Base-by-base conservation (phyloP, 1,140 invertebrate species). In the Lineus longissimus region DNA sequence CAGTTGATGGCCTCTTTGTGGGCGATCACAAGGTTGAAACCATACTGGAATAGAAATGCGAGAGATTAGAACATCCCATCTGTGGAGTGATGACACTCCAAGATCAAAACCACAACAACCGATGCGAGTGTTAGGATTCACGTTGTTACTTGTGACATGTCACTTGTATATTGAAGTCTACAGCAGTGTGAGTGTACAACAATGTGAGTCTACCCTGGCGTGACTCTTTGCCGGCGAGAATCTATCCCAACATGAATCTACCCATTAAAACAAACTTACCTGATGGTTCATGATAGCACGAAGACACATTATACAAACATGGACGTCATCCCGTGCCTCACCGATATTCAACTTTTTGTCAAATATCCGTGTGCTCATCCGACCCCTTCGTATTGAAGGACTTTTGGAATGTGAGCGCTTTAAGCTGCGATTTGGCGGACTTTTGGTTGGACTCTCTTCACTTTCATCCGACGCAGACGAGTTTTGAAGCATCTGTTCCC, bases 251-350 rank as follows among this genome's bases (percentile, higher is more conserved):
- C n/a, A n/a, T n/a, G n/a, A n/a, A n/a, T n/a, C n/a, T n/a, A n/a
- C n/a, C n/a, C n/a, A n/a, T n/a, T n/a, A n/a, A n/a, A n/a, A n/a
- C n/a, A n/a, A n/a, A 7, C 62, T 78, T 83, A 93, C 92, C 87
- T 98, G 98, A 80, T 99, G 98, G 83, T 99, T 99, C 96, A 99
- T 98, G 73, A 99, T 98, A 58, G 97, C 96, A 31, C 97, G 86
- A 84, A 99, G 89, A 83, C 96, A 99, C 88, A 97, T 92, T 70
- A 99, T 97, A 85, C 95, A 98, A 59, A 99, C 94, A 83, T 99
- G 97, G 70, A 99, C 96, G 79, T 99, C 97, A 81, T 99, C 96
- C 68, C 95, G 94, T 43, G 94, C 91, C 73, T 97, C 94, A 43
- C 95, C 97, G 92, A 98, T 97, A 78, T 97, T 97, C 31, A 97